Evolutionary conservation across 2,797 vertebrate genomes (phyloP).

Genomic region (Gymnothorax reevesii): DNA sequence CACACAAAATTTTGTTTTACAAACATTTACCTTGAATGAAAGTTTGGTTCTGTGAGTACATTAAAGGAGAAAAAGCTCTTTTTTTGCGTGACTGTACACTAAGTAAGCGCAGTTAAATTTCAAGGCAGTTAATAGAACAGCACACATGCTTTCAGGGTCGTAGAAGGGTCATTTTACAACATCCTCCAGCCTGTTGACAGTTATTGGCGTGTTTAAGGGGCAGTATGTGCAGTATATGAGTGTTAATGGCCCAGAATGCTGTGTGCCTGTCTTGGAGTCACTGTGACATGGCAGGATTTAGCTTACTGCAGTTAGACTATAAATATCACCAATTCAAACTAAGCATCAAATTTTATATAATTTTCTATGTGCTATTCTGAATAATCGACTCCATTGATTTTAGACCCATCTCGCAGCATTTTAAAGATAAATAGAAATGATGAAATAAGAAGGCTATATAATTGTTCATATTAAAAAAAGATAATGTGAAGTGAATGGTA

Average conservation of each 20-base stretch:
- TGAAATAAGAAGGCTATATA: too few relatives aligned
- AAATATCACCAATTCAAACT: too few relatives aligned
- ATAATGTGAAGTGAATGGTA: neutral
- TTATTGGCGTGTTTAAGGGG: neutral
- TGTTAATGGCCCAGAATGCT: neutral
- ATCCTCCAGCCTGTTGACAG: neutral
- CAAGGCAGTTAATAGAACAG: neutral
- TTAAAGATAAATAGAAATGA: neutral
- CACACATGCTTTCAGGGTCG: neutral
- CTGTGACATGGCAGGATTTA: neutral
- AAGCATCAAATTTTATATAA: too few relatives aligned
- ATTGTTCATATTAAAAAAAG: neutral
- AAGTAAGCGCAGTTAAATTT: neutral
- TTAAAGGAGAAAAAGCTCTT: neutral
- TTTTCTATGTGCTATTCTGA: neutral
- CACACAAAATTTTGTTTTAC: neutral
- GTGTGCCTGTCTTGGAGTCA: neutral
- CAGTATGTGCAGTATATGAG: neutral
- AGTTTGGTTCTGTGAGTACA: neutral
- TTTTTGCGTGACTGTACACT: neutral
- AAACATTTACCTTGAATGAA: neutral
- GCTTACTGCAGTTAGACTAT: too few relatives aligned
- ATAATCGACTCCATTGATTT: neutral
- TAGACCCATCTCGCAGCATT: neutral
- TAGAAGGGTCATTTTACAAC: neutral